These are phyloP conservation scores for Lapara coniferarum DNA, from an alignment of 2,888 invertebrate species.

Conservation along the genomic window DNA sequence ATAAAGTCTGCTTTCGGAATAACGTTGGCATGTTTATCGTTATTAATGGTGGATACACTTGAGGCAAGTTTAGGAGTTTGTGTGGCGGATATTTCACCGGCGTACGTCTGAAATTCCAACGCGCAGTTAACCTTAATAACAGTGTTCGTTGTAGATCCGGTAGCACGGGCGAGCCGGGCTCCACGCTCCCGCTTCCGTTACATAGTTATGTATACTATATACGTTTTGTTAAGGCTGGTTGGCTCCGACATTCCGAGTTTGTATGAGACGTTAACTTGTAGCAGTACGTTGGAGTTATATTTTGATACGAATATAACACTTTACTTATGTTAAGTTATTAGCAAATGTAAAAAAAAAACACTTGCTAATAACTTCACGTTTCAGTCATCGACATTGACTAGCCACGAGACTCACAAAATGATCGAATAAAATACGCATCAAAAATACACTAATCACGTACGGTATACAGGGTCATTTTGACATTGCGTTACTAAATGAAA, in stretches of 20 bases:
- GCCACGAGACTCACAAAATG: no score
- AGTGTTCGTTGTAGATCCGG: slow-evolving; percentile 12
- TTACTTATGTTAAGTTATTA: no score
- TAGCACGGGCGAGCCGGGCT: slow-evolving; percentile 3
- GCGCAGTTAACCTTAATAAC: slow-evolving; percentile 9
- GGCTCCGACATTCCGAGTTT: background rate
- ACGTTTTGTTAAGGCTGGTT: background rate
- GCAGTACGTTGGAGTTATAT: no score
- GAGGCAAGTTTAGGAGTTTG: background rate
- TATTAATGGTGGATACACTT: background rate
- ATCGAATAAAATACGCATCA: no score
- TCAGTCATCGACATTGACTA: no score
- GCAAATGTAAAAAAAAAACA: no score
- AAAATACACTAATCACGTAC: no score
- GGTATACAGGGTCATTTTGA: no score
- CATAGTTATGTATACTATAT: background rate
- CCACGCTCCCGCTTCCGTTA: slow-evolving; percentile 10
- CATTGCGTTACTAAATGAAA: no score
- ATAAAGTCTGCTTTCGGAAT: background rate
- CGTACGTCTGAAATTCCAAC: background rate
- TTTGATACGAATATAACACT: no score
- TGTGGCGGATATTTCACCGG: slow-evolving; percentile 6
- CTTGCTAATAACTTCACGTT: no score
- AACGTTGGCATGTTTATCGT: background rate
- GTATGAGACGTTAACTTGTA: background rate